These are phyloP conservation scores for Neotoxoptera formosana DNA, from an alignment of 1,140 invertebrate species.

Conservation along the genomic window DNA sequence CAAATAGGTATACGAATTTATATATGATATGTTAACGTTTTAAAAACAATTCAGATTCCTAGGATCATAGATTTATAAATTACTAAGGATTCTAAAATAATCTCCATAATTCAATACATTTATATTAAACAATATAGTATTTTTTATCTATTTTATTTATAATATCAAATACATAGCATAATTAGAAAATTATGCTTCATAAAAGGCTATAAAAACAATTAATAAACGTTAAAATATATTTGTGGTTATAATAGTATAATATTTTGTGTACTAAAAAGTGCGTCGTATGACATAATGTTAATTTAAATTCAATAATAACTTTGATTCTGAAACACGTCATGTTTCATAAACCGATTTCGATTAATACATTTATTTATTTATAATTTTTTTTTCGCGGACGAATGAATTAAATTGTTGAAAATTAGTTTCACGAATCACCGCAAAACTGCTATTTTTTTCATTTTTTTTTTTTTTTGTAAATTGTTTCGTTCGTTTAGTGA, in stretches of 20 bases:
- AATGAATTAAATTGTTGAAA: neutral
- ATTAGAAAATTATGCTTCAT: neutral
- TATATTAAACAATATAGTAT: neutral
- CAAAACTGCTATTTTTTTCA: neutral
- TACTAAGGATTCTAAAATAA: too few species aligned
- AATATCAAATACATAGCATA: neutral
- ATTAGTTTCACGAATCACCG: neutral
- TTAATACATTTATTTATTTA: neutral
- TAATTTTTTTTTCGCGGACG: neutral
- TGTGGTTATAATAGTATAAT: neutral
- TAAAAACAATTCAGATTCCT: neutral
- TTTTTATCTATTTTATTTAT: neutral
- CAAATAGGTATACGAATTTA: too few species aligned
- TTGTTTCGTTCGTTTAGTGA: slow-evolving; percentile 22
- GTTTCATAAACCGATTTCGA: neutral
- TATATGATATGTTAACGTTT: neutral
- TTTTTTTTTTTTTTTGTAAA: neutral
- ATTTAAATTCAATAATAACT: neutral
- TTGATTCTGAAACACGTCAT: neutral
- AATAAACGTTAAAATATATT: neutral
- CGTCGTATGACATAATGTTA: neutral
- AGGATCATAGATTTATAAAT: too few species aligned
- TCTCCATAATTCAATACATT: too few species aligned
- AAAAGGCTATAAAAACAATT: neutral
- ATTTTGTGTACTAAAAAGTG: neutral